Conservation (phyloP, 2,888 invertebrate genomes). For the Neocrepidodera transversa region DNA sequence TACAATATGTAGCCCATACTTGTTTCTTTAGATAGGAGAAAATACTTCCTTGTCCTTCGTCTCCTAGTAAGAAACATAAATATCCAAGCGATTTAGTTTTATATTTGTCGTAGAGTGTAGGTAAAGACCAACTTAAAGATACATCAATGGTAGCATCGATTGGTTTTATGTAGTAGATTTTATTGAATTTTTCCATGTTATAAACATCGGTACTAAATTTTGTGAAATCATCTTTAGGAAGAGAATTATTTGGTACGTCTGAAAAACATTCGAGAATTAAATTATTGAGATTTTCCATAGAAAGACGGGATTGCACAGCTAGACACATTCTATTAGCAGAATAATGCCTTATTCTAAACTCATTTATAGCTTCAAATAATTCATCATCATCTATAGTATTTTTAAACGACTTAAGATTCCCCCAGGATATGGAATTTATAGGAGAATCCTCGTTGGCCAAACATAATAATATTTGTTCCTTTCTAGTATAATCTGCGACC, state of each 20-base stretch:
- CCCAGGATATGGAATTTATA: conserved; percentile 78
- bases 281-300: conserved; percentile 69
- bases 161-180: conserved; percentile 78
- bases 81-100: conserved; percentile 79
- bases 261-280: conserved; percentile 73
- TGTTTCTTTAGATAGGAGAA: conserved; percentile 74
- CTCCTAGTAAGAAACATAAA: conserved; percentile 79
- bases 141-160: conserved; percentile 64
- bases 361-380: conserved; percentile 73
- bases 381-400: conserved; percentile 72
- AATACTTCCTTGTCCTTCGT: conserved; percentile 87
- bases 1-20: conserved; percentile 9
- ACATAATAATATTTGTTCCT: conserved; percentile 76
- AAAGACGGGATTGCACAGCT: conserved; percentile 76
- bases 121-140: conserved; percentile 63
- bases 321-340: conserved; percentile 89
- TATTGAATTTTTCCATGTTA: conserved; percentile 68
- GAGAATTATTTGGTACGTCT: conserved; percentile 71
- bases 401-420: conserved; percentile 76
- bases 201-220: conserved; percentile 64
- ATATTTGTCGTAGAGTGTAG: conserved; percentile 70
- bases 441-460: conserved; percentile 76
- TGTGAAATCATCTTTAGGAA: conserved; percentile 69
- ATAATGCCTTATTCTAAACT: conserved; percentile 79
- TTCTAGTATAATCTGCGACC: conserved; percentile 76